Conservation (phyloP, 1,140 invertebrate species). For the Aethina tumida region DNA sequence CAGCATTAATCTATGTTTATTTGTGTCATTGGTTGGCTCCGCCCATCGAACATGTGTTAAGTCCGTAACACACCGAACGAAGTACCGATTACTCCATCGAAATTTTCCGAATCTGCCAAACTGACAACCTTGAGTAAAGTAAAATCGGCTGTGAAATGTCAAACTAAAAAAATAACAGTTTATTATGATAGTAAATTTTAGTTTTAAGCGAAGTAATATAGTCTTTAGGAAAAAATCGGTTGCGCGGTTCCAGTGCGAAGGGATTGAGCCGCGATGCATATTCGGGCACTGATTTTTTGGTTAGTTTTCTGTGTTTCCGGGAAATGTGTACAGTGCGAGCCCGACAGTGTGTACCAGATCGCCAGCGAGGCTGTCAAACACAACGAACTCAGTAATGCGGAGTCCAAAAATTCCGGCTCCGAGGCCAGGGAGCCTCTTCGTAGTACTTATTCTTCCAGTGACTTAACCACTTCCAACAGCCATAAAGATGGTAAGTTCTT, state of each 20-base stretch:
- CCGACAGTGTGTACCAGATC: too few species aligned
- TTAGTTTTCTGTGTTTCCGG: conserved; percentile 20
- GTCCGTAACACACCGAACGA: conserved; percentile 5
- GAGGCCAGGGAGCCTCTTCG: conserved; percentile 10
- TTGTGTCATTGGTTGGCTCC: conserved; percentile 5
- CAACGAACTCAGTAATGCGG: too few species aligned
- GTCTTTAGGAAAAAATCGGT: conserved; percentile 9
- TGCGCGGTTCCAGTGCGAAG: too few species aligned
- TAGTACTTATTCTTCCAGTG: conserved; percentile 11
- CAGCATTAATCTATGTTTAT: too few species aligned
- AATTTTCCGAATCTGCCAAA: neutral
- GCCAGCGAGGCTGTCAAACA: too few species aligned
- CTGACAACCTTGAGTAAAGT: conserved; percentile 11
- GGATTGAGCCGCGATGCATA: conserved; percentile 16
- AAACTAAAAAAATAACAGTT: conserved; percentile 21
- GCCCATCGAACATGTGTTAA: conserved; percentile 10
- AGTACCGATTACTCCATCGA: conserved; percentile 2
- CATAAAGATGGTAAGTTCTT: conserved; percentile 16
- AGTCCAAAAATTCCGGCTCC: conserved; percentile 2
- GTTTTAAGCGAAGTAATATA: conserved; percentile 10
- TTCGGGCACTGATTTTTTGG: conserved; percentile 24
- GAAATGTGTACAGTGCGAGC: conserved; percentile 6
- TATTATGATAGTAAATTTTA: conserved; percentile 23
- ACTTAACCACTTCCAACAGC: conserved; percentile 4
- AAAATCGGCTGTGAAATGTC: conserved; percentile 25